Percentiles rank a stretch among this genome's conserved stretches.
phyloP scores from a whole-genome alignment of 2,113 vertebrate species.

The Chinchilla lanigera region DNA sequence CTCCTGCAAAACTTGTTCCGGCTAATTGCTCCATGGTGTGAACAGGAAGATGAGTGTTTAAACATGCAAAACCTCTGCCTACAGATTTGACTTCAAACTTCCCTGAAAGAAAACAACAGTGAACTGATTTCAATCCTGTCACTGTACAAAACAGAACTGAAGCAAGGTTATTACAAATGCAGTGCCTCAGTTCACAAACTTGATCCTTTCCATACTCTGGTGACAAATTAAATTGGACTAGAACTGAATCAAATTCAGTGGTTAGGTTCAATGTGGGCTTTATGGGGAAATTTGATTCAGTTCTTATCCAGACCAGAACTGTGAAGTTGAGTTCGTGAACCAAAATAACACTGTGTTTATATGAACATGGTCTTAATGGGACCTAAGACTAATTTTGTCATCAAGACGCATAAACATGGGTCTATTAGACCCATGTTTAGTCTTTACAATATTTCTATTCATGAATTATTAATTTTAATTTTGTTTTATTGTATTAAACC shows the following conservation, averaged over 20 bases:
- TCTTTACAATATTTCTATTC: not conserved
- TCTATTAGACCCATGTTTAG: not conserved
- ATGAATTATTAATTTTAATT: not conserved
- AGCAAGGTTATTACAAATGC: not conserved
- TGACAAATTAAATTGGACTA: not conserved
- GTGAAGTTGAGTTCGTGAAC: not conserved
- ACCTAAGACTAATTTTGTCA: not conserved
- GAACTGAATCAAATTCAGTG: not conserved
- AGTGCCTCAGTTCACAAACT: not conserved
- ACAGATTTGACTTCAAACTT: not conserved
- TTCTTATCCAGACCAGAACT: not conserved
- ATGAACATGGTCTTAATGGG: not conserved
- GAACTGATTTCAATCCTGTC: not conserved
- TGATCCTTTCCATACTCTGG: not conserved
- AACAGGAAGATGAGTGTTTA: not conserved
- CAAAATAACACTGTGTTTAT: not conserved
- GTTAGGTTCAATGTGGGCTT: not conserved
- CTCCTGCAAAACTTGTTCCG: constrained; percentile 25
- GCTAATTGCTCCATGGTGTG: not conserved
- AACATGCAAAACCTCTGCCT: not conserved
- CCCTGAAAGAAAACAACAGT: not conserved
- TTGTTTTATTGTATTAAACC: not conserved
- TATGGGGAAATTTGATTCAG: not conserved
- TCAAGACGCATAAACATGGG: not conserved
- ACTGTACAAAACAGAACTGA: constrained; percentile 6